Percentiles rank a stretch among this genome's conserved stretches.
Conservation (phyloP, 2,888 invertebrate species). For the Zaprionus obscuricornis region DNA sequence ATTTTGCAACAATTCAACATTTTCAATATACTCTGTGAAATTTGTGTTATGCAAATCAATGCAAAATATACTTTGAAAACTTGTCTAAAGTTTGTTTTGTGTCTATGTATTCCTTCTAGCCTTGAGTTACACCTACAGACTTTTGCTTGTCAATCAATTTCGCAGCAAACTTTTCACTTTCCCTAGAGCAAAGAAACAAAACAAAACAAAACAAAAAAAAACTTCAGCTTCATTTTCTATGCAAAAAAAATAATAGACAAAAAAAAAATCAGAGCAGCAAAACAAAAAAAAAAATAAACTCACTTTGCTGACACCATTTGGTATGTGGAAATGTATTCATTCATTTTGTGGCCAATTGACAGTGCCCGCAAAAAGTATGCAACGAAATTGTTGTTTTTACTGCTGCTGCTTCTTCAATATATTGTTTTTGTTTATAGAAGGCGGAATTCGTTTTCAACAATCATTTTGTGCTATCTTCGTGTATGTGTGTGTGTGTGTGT, state of each 20-base stretch:
- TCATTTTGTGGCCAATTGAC: slow-evolving; percentile 50
- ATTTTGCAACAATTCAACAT: neutral
- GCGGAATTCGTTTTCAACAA: slow-evolving; percentile 26
- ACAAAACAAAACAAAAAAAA: slow-evolving; percentile 3
- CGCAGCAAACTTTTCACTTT: slow-evolving; percentile 44
- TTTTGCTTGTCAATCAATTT: slow-evolving; percentile 55
- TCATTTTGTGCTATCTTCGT: too few species aligned
- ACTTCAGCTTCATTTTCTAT: slow-evolving; percentile 39
- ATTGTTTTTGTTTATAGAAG: slow-evolving; percentile 35
- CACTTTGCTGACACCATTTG: slow-evolving; percentile 54
- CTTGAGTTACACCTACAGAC: too few species aligned
- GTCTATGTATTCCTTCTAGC: too few species aligned
- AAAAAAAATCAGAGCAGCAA: neutral
- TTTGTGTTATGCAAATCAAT: neutral
- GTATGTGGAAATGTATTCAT: slow-evolving; percentile 27
- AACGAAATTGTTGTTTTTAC: slow-evolving; percentile 17
- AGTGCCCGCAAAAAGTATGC: slow-evolving; percentile 22
- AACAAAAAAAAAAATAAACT: slow-evolving; percentile 14
- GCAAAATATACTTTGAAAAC: neutral
- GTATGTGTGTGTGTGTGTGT: too few species aligned
- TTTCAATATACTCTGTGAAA: neutral
- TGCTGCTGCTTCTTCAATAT: neutral
- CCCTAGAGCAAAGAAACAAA: neutral
- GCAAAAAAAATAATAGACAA: slow-evolving; percentile 17
- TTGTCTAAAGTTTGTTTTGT: too few species aligned